These are phyloP conservation scores for Platyrinchus mystaceus DNA, from an alignment of 2,797 vertebrate species.

Conservation along the genomic window DNA sequence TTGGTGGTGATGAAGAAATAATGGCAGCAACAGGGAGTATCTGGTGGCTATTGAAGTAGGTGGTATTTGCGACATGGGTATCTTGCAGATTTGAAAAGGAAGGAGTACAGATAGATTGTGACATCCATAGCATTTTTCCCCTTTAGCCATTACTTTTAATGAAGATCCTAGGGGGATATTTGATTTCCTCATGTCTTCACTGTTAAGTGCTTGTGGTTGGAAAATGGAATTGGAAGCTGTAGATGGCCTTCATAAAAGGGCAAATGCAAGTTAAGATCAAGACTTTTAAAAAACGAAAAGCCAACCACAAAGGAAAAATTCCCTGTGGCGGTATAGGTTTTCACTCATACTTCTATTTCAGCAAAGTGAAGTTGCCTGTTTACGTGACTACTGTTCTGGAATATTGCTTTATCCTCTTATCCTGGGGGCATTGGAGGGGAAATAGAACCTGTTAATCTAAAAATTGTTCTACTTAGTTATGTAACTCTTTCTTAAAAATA, in stretches of 20 bases:
- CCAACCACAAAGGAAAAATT: not conserved
- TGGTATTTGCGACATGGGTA: not conserved
- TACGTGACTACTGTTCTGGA: not conserved
- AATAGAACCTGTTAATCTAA: conserved; percentile 41
- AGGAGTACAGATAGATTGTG: not conserved
- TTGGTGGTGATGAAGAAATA: not conserved
- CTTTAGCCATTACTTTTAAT: not conserved
- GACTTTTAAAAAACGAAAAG: not conserved
- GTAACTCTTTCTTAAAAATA: conserved; percentile 50
- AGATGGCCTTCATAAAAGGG: conserved; percentile 3
- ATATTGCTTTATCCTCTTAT: conserved; percentile 43
- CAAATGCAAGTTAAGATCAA: not conserved
- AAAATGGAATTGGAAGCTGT: conserved; percentile 13
- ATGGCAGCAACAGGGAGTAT: not conserved
- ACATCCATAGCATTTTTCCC: not conserved
- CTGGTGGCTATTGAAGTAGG: not conserved
- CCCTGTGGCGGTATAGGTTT: not conserved
- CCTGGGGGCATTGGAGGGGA: no score
- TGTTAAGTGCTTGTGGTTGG: not conserved
- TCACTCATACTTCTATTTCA: not conserved
- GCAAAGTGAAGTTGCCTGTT: not conserved
- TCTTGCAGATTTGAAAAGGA: not conserved
- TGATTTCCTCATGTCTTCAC: conserved; percentile 8
- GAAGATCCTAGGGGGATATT: conserved; percentile 25
- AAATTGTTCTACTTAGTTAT: conserved; percentile 38